Conservation (phyloP, 1,140 invertebrate species). For the Muscidifurax raptorellus region DNA sequence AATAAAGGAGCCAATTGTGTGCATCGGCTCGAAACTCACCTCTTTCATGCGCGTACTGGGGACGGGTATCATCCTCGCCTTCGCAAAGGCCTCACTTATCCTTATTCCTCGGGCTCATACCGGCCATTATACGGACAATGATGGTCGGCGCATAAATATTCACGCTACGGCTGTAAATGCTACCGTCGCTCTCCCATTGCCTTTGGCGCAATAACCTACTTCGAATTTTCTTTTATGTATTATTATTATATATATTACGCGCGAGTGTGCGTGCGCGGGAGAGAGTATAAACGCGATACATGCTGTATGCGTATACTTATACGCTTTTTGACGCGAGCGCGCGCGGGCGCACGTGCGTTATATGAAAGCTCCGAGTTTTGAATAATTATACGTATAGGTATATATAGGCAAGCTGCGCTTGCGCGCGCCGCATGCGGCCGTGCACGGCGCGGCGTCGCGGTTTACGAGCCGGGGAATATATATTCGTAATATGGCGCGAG, state of each 20-base stretch:
- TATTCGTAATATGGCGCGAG: neutral
- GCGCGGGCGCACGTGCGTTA: conserved; percentile 7
- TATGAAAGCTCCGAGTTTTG: conserved; percentile 29
- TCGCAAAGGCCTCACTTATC: conserved; percentile 58
- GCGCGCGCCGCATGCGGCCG: neutral
- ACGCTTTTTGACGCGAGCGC: neutral
- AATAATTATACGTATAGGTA: conserved; percentile 40
- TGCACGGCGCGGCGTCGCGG: neutral
- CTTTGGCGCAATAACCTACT: conserved; percentile 17
- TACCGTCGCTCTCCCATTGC: conserved; percentile 60
- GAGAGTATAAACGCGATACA: neutral
- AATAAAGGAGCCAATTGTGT: conserved; percentile 32
- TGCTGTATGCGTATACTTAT: too few relatives aligned
- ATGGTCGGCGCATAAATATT: conserved; percentile 74
- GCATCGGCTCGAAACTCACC: conserved; percentile 15
- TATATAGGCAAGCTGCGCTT: neutral
- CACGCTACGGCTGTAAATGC: conserved; percentile 72
- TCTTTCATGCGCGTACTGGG: neutral
- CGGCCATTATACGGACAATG: conserved; percentile 72
- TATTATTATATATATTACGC: conserved; percentile 5
- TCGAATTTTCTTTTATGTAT: conserved; percentile 41
- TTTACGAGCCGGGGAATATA: conserved; percentile 34
- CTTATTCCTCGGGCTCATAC: conserved; percentile 60
- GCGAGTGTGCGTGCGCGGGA: neutral
- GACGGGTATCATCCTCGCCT: conserved; percentile 32